Conservation (phyloP, 2,888 invertebrate genomes). For the Pseudococcus jackbeardsleyi region DNA sequence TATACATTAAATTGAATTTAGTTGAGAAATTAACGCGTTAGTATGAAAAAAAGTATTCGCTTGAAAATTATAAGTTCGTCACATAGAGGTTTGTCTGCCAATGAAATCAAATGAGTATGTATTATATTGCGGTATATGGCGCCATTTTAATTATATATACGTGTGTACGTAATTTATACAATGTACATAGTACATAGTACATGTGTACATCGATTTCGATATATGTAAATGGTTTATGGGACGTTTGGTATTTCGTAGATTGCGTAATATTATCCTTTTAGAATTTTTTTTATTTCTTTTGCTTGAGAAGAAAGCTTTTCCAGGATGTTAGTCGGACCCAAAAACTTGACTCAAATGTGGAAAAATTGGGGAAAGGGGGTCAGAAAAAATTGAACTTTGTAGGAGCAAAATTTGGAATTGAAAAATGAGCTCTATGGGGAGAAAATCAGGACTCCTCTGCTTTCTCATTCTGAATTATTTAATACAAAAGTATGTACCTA, state of each 20-base stretch:
- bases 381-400: too few species aligned
- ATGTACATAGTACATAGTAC: background rate
- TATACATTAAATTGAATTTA: too few species aligned
- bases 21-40: background rate
- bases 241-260: background rate
- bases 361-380: too few species aligned
- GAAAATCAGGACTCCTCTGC: too few species aligned
- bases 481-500: too few species aligned
- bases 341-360: too few species aligned
- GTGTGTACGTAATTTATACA: background rate
- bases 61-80: background rate
- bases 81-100: background rate
- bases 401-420: too few species aligned
- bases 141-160: conserved; percentile 7
- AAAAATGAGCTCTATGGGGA: too few species aligned
- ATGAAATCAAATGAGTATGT: background rate
- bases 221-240: background rate
- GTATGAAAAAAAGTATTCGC: conserved; percentile 3
- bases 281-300: too few species aligned
- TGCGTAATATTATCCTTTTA: background rate
- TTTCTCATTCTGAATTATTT: too few species aligned
- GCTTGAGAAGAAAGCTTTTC: background rate
- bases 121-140: background rate
- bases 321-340: background rate
- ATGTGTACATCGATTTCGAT: background rate